Conservation (phyloP, 2,888 invertebrate species). For the Sycophila texana region DNA sequence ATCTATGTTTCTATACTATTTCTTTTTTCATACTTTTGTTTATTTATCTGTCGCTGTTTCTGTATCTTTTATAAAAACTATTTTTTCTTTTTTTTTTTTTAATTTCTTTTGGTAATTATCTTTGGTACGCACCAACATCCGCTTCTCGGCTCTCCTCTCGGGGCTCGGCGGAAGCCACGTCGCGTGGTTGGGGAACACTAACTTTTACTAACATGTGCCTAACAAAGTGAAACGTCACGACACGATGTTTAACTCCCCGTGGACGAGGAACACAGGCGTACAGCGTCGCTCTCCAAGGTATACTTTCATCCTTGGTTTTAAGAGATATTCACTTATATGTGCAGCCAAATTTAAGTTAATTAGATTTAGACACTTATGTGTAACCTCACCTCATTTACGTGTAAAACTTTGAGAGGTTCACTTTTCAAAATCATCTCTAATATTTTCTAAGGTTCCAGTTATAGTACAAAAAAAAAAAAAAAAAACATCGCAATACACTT, state of each 20-base stretch:
- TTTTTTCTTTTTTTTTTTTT: conserved; percentile 42
- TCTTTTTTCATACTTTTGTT: conserved; percentile 53
- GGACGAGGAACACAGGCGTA: conserved; percentile 48
- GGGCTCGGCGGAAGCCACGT: conserved; percentile 76
- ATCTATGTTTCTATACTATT: conserved; percentile 54
- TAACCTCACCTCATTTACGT: no score
- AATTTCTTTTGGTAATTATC: conserved; percentile 44
- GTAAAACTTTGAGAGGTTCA: no score
- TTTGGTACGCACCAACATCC: conserved; percentile 67
- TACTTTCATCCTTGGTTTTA: conserved; percentile 1
- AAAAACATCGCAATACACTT: not conserved
- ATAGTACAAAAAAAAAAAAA: not conserved
- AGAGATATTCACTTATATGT: not conserved
- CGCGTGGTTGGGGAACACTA: conserved; percentile 73
- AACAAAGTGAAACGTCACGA: conserved; percentile 58
- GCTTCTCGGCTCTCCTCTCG: conserved; percentile 76
- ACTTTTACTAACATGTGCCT: conserved; percentile 71
- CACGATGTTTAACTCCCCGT: not conserved
- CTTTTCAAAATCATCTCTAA: no score
- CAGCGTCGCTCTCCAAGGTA: conserved; percentile 20
- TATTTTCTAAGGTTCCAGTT: no score
- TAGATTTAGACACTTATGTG: no score
- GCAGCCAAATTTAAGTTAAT: not conserved
- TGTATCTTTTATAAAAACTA: conserved; percentile 12
- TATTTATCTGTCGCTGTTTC: conserved; percentile 51